Evolutionary conservation across 2,888 invertebrate genomes (phyloP), one percentile per base, ranked within the genome.

Genomic region (Poecilus cupreus): DNA sequence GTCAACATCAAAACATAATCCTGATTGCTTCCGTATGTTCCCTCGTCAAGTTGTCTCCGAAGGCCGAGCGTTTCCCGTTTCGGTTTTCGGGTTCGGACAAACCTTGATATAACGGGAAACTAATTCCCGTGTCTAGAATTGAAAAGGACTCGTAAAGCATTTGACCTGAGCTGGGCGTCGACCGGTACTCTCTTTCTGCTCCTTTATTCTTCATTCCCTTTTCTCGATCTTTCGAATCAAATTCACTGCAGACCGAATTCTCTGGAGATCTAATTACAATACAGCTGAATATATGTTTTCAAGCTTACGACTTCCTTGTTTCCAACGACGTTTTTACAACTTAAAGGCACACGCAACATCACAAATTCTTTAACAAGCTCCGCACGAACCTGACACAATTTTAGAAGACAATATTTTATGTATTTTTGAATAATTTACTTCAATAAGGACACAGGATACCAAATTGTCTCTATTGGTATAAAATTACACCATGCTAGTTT

Each of bases 101-200:
- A 70, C 43, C 43, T 24, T 72, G 43, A 46, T 72, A 70, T 70
- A 72, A 43, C 43, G 22, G 72, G 72, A 72, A 72, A 72, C 72
- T 72, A 72, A 72, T 72, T 72, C 72, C 72, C 72, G 39, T 72
- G 72, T 72, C 72, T 43, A 39, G 72, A 46, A 72, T 72, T 72
- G 72, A 46, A 72, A 72, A 72, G 72, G 46, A 72, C 43, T 72
- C 72, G 72, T 72, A 72, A 72, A 72, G 43, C 46, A 72, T 72
- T 43, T 46, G 72, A 72, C 72, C 43, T 24, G 72, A 6, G 72
- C 74, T 49, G 64, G 39, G 64, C 64, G 64, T 68, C 64, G 20
- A 68, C 64, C 64, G 64, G 6, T 51, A 51, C 18, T 51, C 51
- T 20, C 51, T n/a, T 22, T 74, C 49, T 26, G 6, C 46, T 74